phyloP scores from a whole-genome alignment of 2,797 vertebrate species.

The Momotus momota region DNA sequence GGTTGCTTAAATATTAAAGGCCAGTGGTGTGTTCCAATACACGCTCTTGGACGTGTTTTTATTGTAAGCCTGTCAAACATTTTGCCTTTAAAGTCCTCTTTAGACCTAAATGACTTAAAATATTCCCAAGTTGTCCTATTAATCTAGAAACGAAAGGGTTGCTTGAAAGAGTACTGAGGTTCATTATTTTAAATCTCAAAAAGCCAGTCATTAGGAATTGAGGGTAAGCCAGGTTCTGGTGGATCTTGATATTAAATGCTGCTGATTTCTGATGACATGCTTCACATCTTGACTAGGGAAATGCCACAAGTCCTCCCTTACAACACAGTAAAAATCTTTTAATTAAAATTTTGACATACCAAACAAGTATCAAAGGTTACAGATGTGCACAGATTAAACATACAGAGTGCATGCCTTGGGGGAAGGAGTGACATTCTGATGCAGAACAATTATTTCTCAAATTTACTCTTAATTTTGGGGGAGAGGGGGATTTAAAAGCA shows the following conservation, averaged over 20 bases:
- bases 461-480: neutral
- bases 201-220: neutral
- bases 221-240: neutral
- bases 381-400: neutral
- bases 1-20: neutral
- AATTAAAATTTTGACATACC: neutral
- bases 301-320: neutral
- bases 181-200: neutral
- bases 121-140: slow-evolving; percentile 2
- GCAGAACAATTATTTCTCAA: neutral
- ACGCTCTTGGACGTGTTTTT: neutral
- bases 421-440: neutral
- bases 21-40: neutral
- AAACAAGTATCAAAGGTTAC: neutral
- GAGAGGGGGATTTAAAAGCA: neutral
- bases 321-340: neutral
- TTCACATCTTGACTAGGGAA: neutral
- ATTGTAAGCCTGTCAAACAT: neutral
- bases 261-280: neutral
- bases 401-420: neutral
- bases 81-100: neutral
- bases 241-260: neutral
- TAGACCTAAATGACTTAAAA: neutral
- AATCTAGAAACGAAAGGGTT: neutral
- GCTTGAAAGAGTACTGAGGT: neutral